phyloP scores from a whole-genome alignment of 1,140 invertebrate species.

The Colletes latitarsis region DNA sequence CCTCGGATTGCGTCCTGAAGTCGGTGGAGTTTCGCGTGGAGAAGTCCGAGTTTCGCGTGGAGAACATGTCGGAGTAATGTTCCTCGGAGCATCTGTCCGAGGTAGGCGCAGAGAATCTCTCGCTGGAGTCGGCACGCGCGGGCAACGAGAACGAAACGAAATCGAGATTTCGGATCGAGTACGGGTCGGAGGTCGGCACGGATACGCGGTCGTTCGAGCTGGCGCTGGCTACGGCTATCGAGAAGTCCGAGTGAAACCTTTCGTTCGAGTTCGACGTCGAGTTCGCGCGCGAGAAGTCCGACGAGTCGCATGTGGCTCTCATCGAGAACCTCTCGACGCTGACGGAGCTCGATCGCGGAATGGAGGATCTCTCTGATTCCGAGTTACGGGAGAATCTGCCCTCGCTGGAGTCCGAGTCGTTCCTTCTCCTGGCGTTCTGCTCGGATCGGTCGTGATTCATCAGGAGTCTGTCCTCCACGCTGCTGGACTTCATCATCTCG shows the following conservation, averaged over 20 bases:
- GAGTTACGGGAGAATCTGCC: slow-evolving; percentile 76
- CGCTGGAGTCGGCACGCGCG: slow-evolving; percentile 71
- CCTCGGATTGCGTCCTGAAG: slow-evolving; percentile 82
- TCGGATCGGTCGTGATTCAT: slow-evolving; percentile 68
- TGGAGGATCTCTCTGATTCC: slow-evolving; percentile 77
- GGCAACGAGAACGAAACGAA: slow-evolving; percentile 75
- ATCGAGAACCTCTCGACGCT: slow-evolving; percentile 79
- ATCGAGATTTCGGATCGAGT: slow-evolving; percentile 77
- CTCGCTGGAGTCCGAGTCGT: slow-evolving; percentile 78
- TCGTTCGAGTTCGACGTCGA: slow-evolving; percentile 79
- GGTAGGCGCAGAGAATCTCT: slow-evolving; percentile 73
- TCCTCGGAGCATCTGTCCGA: slow-evolving; percentile 76
- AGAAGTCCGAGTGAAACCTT: slow-evolving; percentile 79
- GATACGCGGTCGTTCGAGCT: slow-evolving; percentile 78
- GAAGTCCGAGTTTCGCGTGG: slow-evolving; percentile 77
- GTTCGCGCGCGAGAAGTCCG: slow-evolving; percentile 78
- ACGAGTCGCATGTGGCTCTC: slow-evolving; percentile 78
- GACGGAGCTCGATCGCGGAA: slow-evolving; percentile 77
- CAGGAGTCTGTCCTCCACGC: slow-evolving; percentile 74
- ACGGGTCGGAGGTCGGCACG: slow-evolving; percentile 76
- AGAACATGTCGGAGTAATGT: slow-evolving; percentile 76
- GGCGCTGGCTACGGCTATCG: slow-evolving; percentile 78
- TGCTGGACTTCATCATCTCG: slow-evolving; percentile 79
- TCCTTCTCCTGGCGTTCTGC: slow-evolving; percentile 57
- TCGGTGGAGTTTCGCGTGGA: slow-evolving; percentile 78